Base-by-base conservation (phyloP, 2,797 vertebrate genomes). In the Eutrigla gurnardus region DNA sequence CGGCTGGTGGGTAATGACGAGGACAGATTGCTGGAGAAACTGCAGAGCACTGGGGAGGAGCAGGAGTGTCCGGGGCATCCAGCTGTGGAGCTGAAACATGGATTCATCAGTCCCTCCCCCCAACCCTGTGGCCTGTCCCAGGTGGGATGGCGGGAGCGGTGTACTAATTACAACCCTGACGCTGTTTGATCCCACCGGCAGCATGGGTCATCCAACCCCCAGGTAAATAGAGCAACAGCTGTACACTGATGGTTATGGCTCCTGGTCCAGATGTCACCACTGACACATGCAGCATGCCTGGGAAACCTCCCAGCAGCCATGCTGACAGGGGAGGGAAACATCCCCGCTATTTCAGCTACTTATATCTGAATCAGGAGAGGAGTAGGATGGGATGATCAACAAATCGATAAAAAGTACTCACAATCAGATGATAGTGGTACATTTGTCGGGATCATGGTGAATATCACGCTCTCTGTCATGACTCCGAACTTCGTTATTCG, bases 201-300 rank as follows among this genome's bases (percentile, higher is more conserved):
- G 57, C 75, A 65, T 17, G 61, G 25, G 70, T 43, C 35, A 4
- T 55, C 46, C 39, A 67, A 75, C 64, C 78, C 70, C 49, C 67
- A 77, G 87, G 82, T 86, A 58, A 75, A 66, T 33, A 55, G 18
- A 78, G 69, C 47, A 85, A 87, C 91, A 91, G 86, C 84, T 87
- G 88, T 49, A 68, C 1, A 46, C 55, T 62, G 75, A 73, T 55
- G 57, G 83, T 86, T 84, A 78, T 46, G 37, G 71, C 43, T 77
- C 39, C 33, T 3, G 64, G 72, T 86, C 81, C 88, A 93, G 91
- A 84, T 92, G 90, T 90, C 65, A 69, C 43, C 45, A 6, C 75
- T 65, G 50, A 75, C 53, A 63, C 65, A 64, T 36, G 49, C 32
- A 49, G 50, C 36, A 40, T 40, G 37, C 49, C 73, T 55, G 70